phyloP scores from a whole-genome alignment of 2,797 vertebrate species.

The Oophaga sylvatica region DNA sequence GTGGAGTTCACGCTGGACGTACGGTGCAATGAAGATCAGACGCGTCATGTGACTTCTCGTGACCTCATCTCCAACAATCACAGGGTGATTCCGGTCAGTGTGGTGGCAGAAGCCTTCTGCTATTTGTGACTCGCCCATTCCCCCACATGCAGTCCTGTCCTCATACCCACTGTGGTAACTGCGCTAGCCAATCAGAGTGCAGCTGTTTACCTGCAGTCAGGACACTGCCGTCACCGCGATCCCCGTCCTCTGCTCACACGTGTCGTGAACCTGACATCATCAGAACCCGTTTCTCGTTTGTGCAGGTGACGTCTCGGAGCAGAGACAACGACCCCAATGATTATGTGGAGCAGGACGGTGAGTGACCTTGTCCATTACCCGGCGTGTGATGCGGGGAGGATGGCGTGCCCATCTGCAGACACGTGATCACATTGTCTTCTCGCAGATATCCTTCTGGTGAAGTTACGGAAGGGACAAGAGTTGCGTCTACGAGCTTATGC shows the following conservation, averaged over 20 bases:
- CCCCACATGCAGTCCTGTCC: no score
- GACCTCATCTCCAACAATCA: conserved; percentile 96
- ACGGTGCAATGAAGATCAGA: conserved; percentile 95
- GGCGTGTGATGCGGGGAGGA: background rate
- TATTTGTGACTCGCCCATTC: no score
- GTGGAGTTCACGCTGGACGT: conserved; percentile 95
- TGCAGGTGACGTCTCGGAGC: conserved; percentile 93
- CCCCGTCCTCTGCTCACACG: no score
- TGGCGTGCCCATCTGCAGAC: background rate
- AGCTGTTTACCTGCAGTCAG: no score
- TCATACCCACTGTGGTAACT: no score
- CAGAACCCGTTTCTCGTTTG: background rate
- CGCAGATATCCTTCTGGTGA: conserved; percentile 93
- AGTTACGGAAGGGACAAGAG: conserved; percentile 96
- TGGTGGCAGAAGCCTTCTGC: no score
- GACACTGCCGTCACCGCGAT: no score
- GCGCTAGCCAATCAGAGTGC: no score
- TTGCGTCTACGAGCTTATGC: conserved; percentile 91
- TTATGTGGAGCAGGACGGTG: conserved; percentile 95
- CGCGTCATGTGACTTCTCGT: conserved; percentile 91
- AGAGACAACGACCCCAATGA: conserved; percentile 96
- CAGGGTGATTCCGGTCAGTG: conserved; percentile 90
- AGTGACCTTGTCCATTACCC: conserved; percentile 45
- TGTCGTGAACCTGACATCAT: no score
- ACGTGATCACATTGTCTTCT: background rate